phyloP scores from a whole-genome alignment of 2,888 invertebrate species.

The Cryptophagus acutangulus region DNA sequence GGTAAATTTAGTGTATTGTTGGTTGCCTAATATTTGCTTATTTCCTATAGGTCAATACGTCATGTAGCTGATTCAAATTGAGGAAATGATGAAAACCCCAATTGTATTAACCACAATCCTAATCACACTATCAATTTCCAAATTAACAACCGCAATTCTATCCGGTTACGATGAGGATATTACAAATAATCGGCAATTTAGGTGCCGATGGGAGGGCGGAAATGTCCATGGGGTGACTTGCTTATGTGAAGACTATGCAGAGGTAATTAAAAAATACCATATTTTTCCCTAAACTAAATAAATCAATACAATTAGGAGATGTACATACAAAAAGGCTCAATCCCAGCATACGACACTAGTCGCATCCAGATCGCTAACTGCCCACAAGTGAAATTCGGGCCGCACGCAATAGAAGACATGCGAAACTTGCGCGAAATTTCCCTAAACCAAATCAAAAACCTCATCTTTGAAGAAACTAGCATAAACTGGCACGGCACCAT shows the following conservation, averaged over 20 bases:
- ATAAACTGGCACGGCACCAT: slow-evolving; percentile 52
- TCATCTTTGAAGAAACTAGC: slow-evolving; percentile 59
- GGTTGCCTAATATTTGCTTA: too few species aligned
- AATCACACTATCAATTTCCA: too few species aligned
- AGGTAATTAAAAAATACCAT: slow-evolving; percentile 29
- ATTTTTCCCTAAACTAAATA: slow-evolving; percentile 2
- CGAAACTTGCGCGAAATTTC: slow-evolving; percentile 59
- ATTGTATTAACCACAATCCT: too few species aligned
- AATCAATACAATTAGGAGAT: slow-evolving; percentile 35
- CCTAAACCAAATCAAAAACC: slow-evolving; percentile 58
- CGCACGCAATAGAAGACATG: slow-evolving; percentile 57
- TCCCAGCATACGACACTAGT: slow-evolving; percentile 35
- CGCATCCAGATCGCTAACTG: slow-evolving; percentile 64
- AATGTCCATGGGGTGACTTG: slow-evolving; percentile 34
- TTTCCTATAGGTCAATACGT: too few species aligned
- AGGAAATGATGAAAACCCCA: not conserved
- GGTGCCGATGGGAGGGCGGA: slow-evolving; percentile 43
- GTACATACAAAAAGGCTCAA: slow-evolving; percentile 35
- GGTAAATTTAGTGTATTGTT: too few species aligned
- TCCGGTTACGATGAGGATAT: slow-evolving; percentile 28
- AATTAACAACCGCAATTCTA: slow-evolving; percentile 1
- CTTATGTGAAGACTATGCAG: slow-evolving; percentile 35
- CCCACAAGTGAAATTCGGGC: slow-evolving; percentile 54
- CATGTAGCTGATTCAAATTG: not conserved
- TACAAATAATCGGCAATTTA: slow-evolving; percentile 36